Percentiles rank a stretch among this genome's conserved stretches.
These are phyloP conservation scores for Cryptocheilus praepositus DNA, from an alignment of 2,888 invertebrate genomes.

Conservation along the genomic window DNA sequence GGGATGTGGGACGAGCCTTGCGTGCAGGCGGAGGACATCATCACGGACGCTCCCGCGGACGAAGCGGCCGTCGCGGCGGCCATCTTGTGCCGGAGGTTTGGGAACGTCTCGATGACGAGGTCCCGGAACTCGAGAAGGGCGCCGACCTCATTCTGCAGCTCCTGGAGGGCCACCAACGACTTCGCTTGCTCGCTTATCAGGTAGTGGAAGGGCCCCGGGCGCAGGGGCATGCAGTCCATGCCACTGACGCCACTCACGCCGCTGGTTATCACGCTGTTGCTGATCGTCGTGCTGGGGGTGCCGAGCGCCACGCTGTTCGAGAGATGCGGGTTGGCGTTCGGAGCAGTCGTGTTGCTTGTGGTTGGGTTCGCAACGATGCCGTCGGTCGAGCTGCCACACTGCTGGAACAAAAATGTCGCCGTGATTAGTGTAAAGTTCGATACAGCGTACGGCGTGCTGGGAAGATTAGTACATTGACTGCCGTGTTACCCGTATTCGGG, in stretches of 20 bases:
- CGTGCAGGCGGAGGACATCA: slow-evolving; percentile 76
- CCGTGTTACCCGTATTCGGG: no score
- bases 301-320: no score
- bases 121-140: slow-evolving; percentile 93
- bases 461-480: no score
- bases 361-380: slow-evolving; percentile 33
- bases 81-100: slow-evolving; percentile 92
- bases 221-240: slow-evolving; percentile 89
- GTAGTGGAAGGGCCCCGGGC: slow-evolving; percentile 87
- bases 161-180: slow-evolving; percentile 89
- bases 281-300: background rate
- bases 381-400: slow-evolving; percentile 58
- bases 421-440: background rate
- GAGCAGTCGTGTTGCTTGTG: no score
- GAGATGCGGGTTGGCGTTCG: no score
- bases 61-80: slow-evolving; percentile 76
- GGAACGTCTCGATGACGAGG: slow-evolving; percentile 95
- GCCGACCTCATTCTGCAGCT: slow-evolving; percentile 95
- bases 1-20: slow-evolving; percentile 70
- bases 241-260: slow-evolving; percentile 77
- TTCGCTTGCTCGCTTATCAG: slow-evolving; percentile 93
- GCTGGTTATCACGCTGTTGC: slow-evolving; percentile 29
- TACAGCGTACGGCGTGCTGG: no score
- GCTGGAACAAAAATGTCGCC: slow-evolving; percentile 43
- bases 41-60: slow-evolving; percentile 73